Conservation (phyloP, 1,140 invertebrate species). For the Wasmannia auropunctata region DNA sequence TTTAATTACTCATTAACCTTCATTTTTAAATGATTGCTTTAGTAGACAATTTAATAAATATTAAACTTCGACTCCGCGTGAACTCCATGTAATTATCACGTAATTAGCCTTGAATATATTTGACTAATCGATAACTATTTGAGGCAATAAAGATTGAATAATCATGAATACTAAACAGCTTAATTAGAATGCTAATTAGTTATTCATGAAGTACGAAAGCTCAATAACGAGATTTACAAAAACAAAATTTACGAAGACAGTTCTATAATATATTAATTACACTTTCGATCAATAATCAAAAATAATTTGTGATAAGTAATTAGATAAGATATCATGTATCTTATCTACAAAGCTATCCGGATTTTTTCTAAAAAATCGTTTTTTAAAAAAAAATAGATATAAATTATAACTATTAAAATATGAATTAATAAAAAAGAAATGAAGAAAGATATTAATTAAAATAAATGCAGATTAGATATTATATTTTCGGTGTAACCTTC, state of each 20-base stretch:
- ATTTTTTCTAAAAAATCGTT: slow-evolving; percentile 7
- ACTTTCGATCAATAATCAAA: background rate
- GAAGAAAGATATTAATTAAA: background rate
- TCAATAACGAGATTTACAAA: background rate
- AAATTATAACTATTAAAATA: background rate
- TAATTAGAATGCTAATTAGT: background rate
- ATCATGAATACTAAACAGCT: background rate
- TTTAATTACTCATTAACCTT: background rate
- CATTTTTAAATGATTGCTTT: background rate
- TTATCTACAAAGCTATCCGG: background rate
- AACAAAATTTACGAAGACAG: too few species aligned
- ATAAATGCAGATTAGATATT: background rate
- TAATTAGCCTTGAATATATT: background rate
- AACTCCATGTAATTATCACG: background rate
- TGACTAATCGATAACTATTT: background rate
- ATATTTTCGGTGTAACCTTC: background rate
- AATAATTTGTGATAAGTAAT: background rate
- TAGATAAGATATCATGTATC: background rate
- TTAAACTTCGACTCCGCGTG: background rate
- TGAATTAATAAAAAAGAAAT: background rate
- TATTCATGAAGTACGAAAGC: background rate
- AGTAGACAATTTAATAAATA: background rate
- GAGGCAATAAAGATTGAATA: background rate
- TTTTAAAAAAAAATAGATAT: background rate
- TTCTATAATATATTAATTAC: background rate